These are phyloP conservation scores for Dissostichus mawsoni DNA, from an alignment of 2,113 vertebrate genomes.

Conservation along the genomic window DNA sequence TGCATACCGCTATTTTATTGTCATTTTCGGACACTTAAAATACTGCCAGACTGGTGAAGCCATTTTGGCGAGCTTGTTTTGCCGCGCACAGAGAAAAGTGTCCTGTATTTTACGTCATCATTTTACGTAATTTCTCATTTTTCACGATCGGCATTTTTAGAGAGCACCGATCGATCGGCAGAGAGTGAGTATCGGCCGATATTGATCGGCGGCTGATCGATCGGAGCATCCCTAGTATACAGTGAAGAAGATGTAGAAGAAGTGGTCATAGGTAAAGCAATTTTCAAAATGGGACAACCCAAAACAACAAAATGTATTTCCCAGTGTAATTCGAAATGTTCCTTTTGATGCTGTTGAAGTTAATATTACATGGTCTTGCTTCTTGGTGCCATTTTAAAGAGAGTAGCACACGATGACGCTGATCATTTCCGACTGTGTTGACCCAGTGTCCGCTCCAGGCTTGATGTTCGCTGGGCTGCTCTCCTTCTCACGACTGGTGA, in stretches of 20 bases:
- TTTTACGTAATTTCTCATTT: no score
- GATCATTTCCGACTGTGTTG: slow-evolving; percentile 47
- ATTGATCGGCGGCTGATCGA: no score
- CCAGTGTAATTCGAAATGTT: not conserved
- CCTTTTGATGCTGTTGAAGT: not conserved
- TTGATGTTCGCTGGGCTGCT: slow-evolving; percentile 23
- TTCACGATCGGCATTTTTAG: no score
- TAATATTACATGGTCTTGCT: not conserved
- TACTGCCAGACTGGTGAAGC: no score
- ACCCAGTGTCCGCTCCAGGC: slow-evolving; percentile 41
- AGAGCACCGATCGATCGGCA: no score
- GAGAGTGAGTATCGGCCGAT: no score
- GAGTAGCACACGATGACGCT: slow-evolving; percentile 43
- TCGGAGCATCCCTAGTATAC: not conserved
- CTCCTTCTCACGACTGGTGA: slow-evolving; percentile 22
- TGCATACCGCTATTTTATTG: no score
- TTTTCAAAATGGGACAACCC: not conserved
- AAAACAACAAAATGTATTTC: not conserved
- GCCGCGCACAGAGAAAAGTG: no score
- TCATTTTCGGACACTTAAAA: no score
- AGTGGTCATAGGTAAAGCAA: not conserved
- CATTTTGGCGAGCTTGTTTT: no score
- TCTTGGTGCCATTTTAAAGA: slow-evolving; percentile 23
- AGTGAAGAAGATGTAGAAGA: not conserved
- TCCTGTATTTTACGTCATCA: no score